Evolutionary conservation across 2,797 vertebrate species (phyloP).

Genomic region (Heliangelus exortis): DNA sequence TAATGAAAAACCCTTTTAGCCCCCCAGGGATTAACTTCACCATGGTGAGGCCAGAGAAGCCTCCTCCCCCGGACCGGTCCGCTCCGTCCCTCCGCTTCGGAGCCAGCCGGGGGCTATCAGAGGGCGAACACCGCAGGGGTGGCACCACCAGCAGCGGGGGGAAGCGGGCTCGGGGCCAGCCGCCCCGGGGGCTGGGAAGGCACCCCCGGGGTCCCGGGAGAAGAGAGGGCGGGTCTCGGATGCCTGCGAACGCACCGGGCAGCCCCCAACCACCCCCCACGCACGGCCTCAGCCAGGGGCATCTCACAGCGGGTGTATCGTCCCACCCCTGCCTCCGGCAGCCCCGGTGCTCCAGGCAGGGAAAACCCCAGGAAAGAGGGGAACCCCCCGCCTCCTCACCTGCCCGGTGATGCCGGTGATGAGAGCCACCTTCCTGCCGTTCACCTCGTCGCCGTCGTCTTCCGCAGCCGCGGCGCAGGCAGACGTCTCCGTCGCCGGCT

Average conservation of each 20-base stretch:
- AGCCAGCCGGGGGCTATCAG: too few relatives aligned
- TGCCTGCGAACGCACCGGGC: background rate
- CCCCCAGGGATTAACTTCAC: fast-evolving
- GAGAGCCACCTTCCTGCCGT: constrained; percentile 57
- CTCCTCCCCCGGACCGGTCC: too few relatives aligned
- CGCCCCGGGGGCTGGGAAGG: background rate
- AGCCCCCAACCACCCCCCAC: background rate
- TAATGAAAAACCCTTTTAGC: fast-evolving
- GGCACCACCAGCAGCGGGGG: too few relatives aligned
- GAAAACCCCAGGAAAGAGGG: background rate
- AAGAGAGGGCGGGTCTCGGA: too few relatives aligned
- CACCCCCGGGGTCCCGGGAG: too few relatives aligned
- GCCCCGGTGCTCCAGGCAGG: too few relatives aligned
- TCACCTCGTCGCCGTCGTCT: background rate
- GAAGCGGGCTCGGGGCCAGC: too few relatives aligned
- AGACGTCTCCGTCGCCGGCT: background rate
- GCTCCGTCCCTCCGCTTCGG: too few relatives aligned
- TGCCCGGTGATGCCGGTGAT: constrained; percentile 69
- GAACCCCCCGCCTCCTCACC: background rate
- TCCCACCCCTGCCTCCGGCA: background rate
- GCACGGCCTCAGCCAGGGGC: background rate
- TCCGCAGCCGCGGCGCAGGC: background rate
- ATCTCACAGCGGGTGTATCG: background rate
- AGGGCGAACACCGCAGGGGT: too few relatives aligned
- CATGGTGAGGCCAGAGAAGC: background rate